phyloP scores from a whole-genome alignment of 2,797 vertebrate species.

The Chloroceryle inda region DNA sequence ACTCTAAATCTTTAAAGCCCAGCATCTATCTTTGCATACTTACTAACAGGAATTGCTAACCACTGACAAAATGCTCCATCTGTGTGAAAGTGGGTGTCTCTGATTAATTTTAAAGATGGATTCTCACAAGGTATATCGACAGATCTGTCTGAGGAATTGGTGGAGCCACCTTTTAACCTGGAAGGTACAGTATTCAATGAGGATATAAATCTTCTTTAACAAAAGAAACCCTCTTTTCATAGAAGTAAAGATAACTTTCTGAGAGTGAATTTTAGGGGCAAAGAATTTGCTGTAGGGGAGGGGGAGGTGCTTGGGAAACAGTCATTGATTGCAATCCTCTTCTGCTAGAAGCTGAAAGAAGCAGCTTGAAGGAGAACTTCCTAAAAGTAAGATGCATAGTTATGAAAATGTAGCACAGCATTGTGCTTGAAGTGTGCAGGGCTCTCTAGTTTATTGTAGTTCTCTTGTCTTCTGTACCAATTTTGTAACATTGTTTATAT shows the following conservation, averaged over 20 bases:
- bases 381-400: neutral
- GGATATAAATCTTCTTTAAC: constrained; percentile 61
- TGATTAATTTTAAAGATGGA: constrained; percentile 85
- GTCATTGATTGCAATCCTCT: neutral
- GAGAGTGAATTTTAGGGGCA: neutral
- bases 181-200: constrained; percentile 81
- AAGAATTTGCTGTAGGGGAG: neutral
- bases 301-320: neutral
- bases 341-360: neutral
- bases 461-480: neutral
- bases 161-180: constrained; percentile 79
- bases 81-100: constrained; percentile 84
- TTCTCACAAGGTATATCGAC: constrained; percentile 83
- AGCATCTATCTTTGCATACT: constrained; percentile 75
- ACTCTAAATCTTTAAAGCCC: constrained; percentile 57
- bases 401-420: neutral
- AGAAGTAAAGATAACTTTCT: constrained; percentile 24
- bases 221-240: neutral
- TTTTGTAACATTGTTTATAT: neutral
- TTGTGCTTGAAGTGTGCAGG: neutral
- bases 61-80: constrained; percentile 78
- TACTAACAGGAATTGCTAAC: constrained; percentile 85
- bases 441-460: neutral
- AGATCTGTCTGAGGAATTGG: constrained; percentile 81
- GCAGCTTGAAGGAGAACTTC: constrained; percentile 5